Conservation (phyloP, 1,140 invertebrate genomes). For the Apis cerana region DNA sequence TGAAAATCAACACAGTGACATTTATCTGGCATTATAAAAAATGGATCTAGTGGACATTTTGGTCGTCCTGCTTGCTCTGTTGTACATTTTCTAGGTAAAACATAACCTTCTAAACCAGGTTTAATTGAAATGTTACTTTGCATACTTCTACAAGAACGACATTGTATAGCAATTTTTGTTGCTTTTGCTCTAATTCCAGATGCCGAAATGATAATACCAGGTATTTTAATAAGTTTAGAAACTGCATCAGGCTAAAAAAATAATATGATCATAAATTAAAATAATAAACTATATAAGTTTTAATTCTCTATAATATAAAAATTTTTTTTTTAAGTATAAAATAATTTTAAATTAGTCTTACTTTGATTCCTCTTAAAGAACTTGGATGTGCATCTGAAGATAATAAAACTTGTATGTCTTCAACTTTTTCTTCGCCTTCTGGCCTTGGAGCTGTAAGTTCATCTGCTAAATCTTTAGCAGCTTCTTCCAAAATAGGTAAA, state of each 20-base stretch:
- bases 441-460: slow-evolving; percentile 96
- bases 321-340: slow-evolving; percentile 1
- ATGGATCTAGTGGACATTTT: slow-evolving; percentile 98
- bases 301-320: neutral
- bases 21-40: slow-evolving; percentile 98
- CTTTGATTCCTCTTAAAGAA: slow-evolving; percentile 93
- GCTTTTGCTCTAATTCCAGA: slow-evolving; percentile 97
- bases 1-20: slow-evolving; percentile 98
- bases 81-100: slow-evolving; percentile 96
- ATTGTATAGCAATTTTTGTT: slow-evolving; percentile 97
- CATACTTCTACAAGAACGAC: slow-evolving; percentile 94
- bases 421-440: slow-evolving; percentile 93
- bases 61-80: slow-evolving; percentile 93
- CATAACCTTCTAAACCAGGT: slow-evolving; percentile 97
- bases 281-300: neutral
- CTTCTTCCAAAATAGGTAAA: slow-evolving; percentile 97
- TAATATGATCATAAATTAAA: slow-evolving; percentile 22
- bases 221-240: slow-evolving; percentile 95
- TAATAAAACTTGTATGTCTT: slow-evolving; percentile 97
- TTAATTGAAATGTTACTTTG: slow-evolving; percentile 95
- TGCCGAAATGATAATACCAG: slow-evolving; percentile 97
- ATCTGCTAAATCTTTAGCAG: slow-evolving; percentile 98
- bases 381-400: slow-evolving; percentile 92
- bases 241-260: slow-evolving; percentile 93
- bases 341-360: slow-evolving; percentile 72